Conservation (phyloP, 2,888 invertebrate species). For the Synanthedon formicaeformis region DNA sequence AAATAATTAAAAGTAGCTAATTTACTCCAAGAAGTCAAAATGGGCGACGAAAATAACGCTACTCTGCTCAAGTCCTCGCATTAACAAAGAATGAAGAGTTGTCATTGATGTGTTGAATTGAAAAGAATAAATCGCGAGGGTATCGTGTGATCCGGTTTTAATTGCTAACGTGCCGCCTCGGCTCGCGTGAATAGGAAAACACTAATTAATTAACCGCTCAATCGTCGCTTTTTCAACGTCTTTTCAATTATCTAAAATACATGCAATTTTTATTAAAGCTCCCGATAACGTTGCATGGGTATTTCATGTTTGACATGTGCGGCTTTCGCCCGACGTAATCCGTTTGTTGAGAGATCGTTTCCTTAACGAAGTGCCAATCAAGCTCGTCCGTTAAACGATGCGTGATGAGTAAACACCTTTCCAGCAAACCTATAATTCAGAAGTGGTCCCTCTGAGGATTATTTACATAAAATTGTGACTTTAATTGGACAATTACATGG, state of each 20-base stretch:
- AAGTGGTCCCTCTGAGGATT: conserved; percentile 8
- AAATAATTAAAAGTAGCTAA: no score
- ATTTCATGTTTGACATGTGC: not conserved
- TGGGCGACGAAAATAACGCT: no score
- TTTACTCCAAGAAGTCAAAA: no score
- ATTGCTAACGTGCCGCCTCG: conserved; percentile 19
- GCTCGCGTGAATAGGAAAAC: conserved; percentile 35
- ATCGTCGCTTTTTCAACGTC: not conserved
- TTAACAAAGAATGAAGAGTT: conserved; percentile 13
- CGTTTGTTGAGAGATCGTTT: not conserved
- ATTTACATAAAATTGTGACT: conserved; percentile 61
- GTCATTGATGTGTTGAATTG: conserved; percentile 18
- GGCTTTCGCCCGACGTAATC: not conserved
- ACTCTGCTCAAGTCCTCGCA: not conserved
- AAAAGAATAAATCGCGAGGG: conserved; percentile 27
- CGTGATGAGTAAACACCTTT: conserved; percentile 15
- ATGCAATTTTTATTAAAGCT: not conserved
- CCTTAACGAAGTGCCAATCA: not conserved
- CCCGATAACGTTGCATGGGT: not conserved
- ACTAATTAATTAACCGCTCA: conserved; percentile 30
- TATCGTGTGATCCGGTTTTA: conserved; percentile 41
- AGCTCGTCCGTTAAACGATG: not conserved
- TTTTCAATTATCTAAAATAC: not conserved
- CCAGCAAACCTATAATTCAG: conserved; percentile 8
- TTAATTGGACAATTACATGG: conserved; percentile 67